Evolutionary conservation across 2,797 vertebrate species (phyloP), one percentile per base, ranked within the genome.

Genomic region (Myripristis jacobus): DNA sequence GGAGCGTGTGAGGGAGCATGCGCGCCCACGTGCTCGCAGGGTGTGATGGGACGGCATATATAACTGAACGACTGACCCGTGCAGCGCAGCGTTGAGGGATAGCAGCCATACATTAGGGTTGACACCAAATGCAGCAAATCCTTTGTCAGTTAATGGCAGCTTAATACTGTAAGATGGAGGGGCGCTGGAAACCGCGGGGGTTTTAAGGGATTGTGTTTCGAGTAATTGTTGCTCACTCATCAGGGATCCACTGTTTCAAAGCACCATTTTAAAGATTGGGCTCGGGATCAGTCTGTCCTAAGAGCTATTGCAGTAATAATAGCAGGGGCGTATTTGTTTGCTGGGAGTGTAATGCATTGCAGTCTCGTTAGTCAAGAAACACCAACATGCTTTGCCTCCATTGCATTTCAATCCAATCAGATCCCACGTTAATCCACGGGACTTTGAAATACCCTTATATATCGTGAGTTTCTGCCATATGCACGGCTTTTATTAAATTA

Each of bases 81-180:
- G 74, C 65, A 54, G 79, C 69, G 75, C 75, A 64, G 75, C 58
- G 71, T 74, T 74, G 70, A 83, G 65, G 54, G 77, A 84, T 75
- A 70, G 75, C 59, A 58, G 76, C 75, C 25, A 79, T 38, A 50
- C 86, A 85, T 89, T 90, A 87, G 80, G n/a, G 75, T 75, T n/a
- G 61, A 76, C 81, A 81, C 66, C 78, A 74, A 86, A 85, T 48
- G 44, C 79, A 70, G 87, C 77, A 87, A 90, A 91, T 90, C 83
- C 83, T 90, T 87, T 86, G 77, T 90, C 79, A 41, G 75, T 92
- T 88, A 91, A 92, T 92, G 84, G 72, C 71, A 75, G 84, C 79
- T 85, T 92, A 91, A 91, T 89, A 78, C 85, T 3, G 0, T 66
- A 67, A 79, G 86, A 91, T 73, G 81, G 78, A 76, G 51, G 22